Evolutionary conservation across 1,140 invertebrate genomes (phyloP).

Genomic region (Mizuhopecten yessoensis): DNA sequence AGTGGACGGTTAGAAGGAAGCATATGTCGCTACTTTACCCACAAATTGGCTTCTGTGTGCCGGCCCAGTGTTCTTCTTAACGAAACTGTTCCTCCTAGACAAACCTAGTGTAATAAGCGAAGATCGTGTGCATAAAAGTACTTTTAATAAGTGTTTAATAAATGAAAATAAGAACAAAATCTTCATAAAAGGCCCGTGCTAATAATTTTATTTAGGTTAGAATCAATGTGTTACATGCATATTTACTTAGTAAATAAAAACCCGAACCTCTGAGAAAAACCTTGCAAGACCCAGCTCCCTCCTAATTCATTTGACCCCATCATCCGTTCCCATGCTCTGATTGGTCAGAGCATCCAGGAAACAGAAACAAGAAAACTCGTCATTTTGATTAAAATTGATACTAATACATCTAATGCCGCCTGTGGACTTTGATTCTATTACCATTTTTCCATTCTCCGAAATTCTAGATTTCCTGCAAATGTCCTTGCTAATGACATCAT

Average conservation of each 20-base stretch:
- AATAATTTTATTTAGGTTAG: no score
- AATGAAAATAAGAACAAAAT: no score
- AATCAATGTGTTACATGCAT: no score
- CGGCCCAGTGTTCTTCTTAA: background rate
- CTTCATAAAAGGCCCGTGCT: no score
- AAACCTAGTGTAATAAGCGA: background rate
- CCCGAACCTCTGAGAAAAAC: background rate
- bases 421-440: slow-evolving; percentile 18
- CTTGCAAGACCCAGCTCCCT: background rate
- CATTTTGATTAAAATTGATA: background rate
- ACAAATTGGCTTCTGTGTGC: background rate
- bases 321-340: background rate
- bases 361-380: background rate
- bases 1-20: background rate
- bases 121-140: no score
- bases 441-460: background rate
- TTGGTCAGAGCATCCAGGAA: background rate
- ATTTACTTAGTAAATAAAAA: background rate
- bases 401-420: background rate
- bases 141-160: no score
- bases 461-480: slow-evolving; percentile 27
- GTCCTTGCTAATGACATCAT: slow-evolving; percentile 6
- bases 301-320: no score
- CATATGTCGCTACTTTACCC: background rate
- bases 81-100: background rate